Evolutionary conservation across 2,888 invertebrate genomes (phyloP), one percentile per base, ranked within the genome.

Genomic region (Dryocosmus kuriphilus): DNA sequence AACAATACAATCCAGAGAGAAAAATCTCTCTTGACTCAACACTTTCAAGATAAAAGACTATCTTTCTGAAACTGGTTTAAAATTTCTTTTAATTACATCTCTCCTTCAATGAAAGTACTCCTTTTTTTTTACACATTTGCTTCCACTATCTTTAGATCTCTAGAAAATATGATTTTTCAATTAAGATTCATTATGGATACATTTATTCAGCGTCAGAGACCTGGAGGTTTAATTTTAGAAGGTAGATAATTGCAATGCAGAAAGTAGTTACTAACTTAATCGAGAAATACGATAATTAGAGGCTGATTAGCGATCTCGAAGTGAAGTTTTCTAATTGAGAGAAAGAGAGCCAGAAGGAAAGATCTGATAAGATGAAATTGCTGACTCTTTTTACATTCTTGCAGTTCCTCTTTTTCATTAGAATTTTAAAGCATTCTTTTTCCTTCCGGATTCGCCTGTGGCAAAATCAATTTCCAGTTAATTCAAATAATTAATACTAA

Each of bases 281-380:
- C 24, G 38, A 65, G 24, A 41, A 35, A 65, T 51, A 65, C 24
- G 35, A 65, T 65, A 41, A 65, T 65, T 24, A 65, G 65, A 24
- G 14, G 16, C 65, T 65, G 38, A 65, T 65, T 65, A 35, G 65
- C 16, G 6, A 63, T 65, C 38, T 38, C 65, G 14, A 35, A 41
- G 24, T 41, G 41, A 24, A 24, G 65, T 38, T 16, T 65, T 65
- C 41, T 41, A 65, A 65, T 65, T 65, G 41, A 65, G 65, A 65
- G 65, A 65, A 65, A 65, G 65, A 41, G 65, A 65, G 38, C 65
- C 24, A 14, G 65, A 24, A 63, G n/a, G 35, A 16, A 24, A 41
- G 38, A 65, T 65, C 65, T 65, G 38, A 65, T 65, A 65, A 65
- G 24, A 65, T 41, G 35, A 41, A 65, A 65, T 65, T 65, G 38